Base-by-base conservation (phyloP, 2,888 invertebrate genomes). In the Chromoteleia sp. region DNA sequence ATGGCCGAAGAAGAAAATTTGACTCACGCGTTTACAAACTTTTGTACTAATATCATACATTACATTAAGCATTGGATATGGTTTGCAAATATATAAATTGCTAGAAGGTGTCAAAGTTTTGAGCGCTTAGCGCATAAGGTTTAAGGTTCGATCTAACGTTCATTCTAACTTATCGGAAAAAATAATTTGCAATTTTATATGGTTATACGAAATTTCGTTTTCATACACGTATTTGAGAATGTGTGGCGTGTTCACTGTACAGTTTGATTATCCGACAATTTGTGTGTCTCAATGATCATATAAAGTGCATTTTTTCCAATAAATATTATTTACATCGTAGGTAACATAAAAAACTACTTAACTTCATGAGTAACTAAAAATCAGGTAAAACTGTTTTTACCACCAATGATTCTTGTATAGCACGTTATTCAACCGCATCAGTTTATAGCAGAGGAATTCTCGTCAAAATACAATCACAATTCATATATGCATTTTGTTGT, bases 301-400 rank as follows among this genome's bases (percentile, higher is more conserved):
- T 76, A 67, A 59, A 59, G 52, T 68, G 76, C 59, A 63, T 77
- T 70, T 77, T 58, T 77, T 70, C 54, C 77, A 63, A 70, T 77
- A 70, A 77, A 70, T 15, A 52, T 41, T 67, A 59, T 77, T 77
- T 77, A 70, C 76, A 59, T 76, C 76, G 43, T 76, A 76, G 76
- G 76, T 76, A 76, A 68, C 67, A 76, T 76, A 76, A 76, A 71
- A 76, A 77, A 77, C 70, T 70, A 70, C 77, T 77, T 77, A 77
- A 70, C 77, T 77, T 70, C 70, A 77, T 77, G 70, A 77, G 56
- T 77, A 33, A 68, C 76, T 61, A 76, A 54, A 67, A 63, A 77
- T 77, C 77, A 77, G 77, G 77, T 77, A 70, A 77, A 77, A 77
- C 77, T 70, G 70, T 77, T 77, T 77, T 77, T 77, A 77, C 77